Evolutionary conservation across 2,888 invertebrate species (phyloP).

Genomic region (Drosophila flavopinicola): DNA sequence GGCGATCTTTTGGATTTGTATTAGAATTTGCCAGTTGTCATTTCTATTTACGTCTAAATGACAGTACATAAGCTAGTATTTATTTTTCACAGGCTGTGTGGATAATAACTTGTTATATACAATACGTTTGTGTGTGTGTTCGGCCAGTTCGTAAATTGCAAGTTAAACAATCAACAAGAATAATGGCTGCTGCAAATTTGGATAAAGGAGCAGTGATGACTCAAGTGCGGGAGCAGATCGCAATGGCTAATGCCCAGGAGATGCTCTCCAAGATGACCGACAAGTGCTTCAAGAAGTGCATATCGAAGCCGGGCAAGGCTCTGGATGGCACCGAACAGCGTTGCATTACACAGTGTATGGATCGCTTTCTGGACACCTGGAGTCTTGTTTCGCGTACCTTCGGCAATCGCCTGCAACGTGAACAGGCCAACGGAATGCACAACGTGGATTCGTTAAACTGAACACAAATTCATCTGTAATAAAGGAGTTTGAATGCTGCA

Average conservation of each 20-base stretch:
- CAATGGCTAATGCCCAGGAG: conserved; percentile 96
- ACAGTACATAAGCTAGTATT: neutral
- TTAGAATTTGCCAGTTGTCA: neutral
- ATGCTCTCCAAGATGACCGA: conserved; percentile 96
- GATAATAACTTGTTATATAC: neutral
- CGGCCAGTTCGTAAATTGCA: conserved; percentile 32
- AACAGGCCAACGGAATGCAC: conserved; percentile 81
- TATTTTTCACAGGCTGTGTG: neutral
- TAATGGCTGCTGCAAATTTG: conserved; percentile 85
- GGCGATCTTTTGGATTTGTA: neutral
- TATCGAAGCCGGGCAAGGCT: conserved; percentile 94
- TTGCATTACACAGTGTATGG: conserved; percentile 99
- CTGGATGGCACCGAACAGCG: conserved; percentile 94
- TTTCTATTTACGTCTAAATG: conserved; percentile 7
- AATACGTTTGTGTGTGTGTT: conserved; percentile 1
- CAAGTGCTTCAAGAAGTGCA: conserved; percentile 98
- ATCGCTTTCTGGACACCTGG: conserved; percentile 98
- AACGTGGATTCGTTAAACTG: conserved; percentile 25
- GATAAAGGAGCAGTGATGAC: conserved; percentile 96
- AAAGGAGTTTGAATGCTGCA: conserved; percentile 9
- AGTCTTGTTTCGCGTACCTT: conserved; percentile 96
- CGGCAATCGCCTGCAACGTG: conserved; percentile 92
- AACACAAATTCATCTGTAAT: conserved; percentile 26
- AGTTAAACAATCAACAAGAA: conserved; percentile 9
- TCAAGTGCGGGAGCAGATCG: conserved; percentile 97